Conservation (phyloP, 1,140 invertebrate genomes). For the Micrasema minimum region DNA sequence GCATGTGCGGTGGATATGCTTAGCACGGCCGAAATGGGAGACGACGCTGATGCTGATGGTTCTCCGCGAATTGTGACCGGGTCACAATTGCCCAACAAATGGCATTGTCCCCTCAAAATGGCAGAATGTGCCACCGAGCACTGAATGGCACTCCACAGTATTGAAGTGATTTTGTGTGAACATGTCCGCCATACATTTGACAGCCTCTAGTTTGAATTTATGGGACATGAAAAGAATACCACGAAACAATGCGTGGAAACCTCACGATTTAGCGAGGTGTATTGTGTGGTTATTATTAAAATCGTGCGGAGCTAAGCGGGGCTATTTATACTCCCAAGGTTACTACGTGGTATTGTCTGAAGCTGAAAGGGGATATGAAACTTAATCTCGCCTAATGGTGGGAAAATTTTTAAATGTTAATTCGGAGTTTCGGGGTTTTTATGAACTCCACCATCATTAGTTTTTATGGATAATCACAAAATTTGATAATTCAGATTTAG, state of each 20-base stretch:
- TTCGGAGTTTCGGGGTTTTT: too few species aligned
- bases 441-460: too few species aligned
- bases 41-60: conserved; percentile 44
- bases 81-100: conserved; percentile 25
- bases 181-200: conserved; percentile 7
- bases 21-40: conserved; percentile 48
- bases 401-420: too few species aligned
- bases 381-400: too few species aligned
- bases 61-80: conserved; percentile 36
- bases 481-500: too few species aligned
- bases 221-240: conserved; percentile 16
- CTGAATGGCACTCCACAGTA: conserved; percentile 11
- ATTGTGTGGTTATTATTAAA: too few species aligned
- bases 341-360: too few species aligned
- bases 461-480: too few species aligned
- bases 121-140: too few species aligned
- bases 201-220: conserved; percentile 23
- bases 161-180: conserved; percentile 25
- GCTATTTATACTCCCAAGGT: too few species aligned
- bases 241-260: conserved; percentile 2
- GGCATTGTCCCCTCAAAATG: conserved; percentile 20
- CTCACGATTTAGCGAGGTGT: conserved; percentile 7
- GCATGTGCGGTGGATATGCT: conserved; percentile 18
- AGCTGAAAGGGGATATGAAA: too few species aligned
- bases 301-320: too few species aligned